Base-by-base conservation (phyloP, 2,113 vertebrate genomes). In the Menidia beryllina region DNA sequence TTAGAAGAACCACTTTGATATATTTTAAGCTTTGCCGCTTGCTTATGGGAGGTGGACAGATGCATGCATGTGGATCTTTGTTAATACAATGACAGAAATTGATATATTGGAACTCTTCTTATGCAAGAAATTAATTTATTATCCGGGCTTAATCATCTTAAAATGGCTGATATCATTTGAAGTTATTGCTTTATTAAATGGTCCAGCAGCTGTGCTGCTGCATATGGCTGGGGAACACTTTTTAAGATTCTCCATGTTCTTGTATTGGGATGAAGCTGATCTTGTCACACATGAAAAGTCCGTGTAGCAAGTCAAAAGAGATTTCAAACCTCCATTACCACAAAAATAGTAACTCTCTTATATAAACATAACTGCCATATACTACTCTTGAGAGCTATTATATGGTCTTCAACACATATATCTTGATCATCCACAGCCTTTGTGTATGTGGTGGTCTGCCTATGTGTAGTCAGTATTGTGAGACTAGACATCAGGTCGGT, bases 141-240 rank as follows among this genome's bases (percentile, higher is more conserved):
- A 84, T 84, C 81, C 52, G 65, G 2, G 68, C 81, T 91, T 90
- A 83, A 90, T 85, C 63, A 13, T 39, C 67, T 63, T 80, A 83
- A 89, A 86, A 82, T 83, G 71, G 69, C 68, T 59, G 83, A 84
- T 86, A 78, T 67, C 63, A 72, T 69, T 62, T 55, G 81, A 85
- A 62, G 71, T 88, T 86, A 89, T 90, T 83, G 80, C 77, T 73
- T 71, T 75, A 56, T 86, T 78, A 86, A 90, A 81, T 26, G 71
- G 15, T 70, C 72, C 66, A 69, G 82, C 87, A 84, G 83, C 72
- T 57, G 47, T 71, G 69, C 64, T 55, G 60, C 49, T 59, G 58
- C 85, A 72, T 79, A 81, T 72, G 81, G 66, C 64, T 60, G 17
- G 45, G 50, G 61, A 62, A 48, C 26, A 4, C 43, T 79, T 61